Percentiles rank a stretch among this genome's conserved stretches.
These are phyloP conservation scores for Liparis tanakae DNA, from an alignment of 2,797 vertebrate species.

Conservation along the genomic window DNA sequence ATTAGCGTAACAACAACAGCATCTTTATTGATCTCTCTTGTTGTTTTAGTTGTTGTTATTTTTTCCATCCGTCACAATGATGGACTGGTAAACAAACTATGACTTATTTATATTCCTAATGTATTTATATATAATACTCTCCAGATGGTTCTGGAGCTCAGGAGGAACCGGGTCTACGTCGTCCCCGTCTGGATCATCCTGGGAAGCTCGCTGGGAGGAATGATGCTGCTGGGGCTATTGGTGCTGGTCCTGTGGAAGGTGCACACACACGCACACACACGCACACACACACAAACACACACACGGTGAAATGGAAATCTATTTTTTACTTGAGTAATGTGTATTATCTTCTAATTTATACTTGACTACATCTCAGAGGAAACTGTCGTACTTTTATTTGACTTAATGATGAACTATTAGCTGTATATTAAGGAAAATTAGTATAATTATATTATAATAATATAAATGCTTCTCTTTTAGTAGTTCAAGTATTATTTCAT, in stretches of 20 bases:
- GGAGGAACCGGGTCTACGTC: constrained; percentile 85
- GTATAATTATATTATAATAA: neutral
- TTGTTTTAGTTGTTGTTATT: neutral
- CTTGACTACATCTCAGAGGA: neutral
- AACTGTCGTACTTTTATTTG: too few relatives aligned
- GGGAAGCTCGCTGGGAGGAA: constrained; percentile 91
- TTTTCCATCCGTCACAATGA: neutral
- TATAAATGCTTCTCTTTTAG: neutral
- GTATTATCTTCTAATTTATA: neutral
- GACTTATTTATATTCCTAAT: too few relatives aligned
- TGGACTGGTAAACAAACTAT: neutral
- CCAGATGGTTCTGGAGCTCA: constrained; percentile 90
- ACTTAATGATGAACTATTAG: too few relatives aligned
- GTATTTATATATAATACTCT: too few relatives aligned
- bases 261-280: too few relatives aligned
- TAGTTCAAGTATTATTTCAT: too few relatives aligned
- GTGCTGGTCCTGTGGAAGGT: constrained; percentile 95
- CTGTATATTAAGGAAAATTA: too few relatives aligned
- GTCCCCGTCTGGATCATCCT: constrained; percentile 93
- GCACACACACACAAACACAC: too few relatives aligned
- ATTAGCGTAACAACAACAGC: neutral
- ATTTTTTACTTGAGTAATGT: neutral
- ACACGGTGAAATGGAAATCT: too few relatives aligned
- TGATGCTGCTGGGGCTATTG: constrained; percentile 90
- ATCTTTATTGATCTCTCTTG: too few relatives aligned